A percentile compares a stretch with the other conserved stretches of the same genome.
These are phyloP conservation scores for Abramis brama DNA, from an alignment of 2,113 vertebrate genomes.

Conservation along the genomic window DNA sequence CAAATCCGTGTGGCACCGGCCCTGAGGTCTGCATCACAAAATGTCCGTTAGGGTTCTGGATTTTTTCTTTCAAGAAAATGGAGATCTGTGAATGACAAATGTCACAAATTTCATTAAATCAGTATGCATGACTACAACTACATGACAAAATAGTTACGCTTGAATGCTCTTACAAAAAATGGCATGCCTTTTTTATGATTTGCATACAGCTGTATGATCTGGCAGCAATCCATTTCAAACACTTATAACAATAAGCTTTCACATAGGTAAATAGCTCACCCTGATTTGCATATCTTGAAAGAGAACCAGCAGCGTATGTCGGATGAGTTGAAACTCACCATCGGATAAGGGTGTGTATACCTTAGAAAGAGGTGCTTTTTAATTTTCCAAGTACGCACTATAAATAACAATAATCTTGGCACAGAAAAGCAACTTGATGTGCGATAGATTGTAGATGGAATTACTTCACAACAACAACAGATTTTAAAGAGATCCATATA, in stretches of 20 bases:
- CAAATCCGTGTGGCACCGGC: constrained; percentile 85
- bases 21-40: constrained; percentile 83
- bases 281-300: constrained; percentile 91
- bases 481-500: neutral
- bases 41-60: constrained; percentile 88
- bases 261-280: constrained; percentile 72
- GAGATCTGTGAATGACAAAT: constrained; percentile 80
- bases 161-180: neutral
- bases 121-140: neutral
- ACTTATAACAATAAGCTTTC: neutral
- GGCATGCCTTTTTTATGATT: neutral
- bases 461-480: neutral
- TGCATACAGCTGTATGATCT: neutral
- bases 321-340: constrained; percentile 91
- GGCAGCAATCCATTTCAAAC: neutral
- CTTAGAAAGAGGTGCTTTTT: constrained; percentile 63
- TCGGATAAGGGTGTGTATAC: constrained; percentile 76
- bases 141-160: neutral
- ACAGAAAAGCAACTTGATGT: neutral
- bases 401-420: neutral
- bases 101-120: neutral
- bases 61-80: constrained; percentile 87
- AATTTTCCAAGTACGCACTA: neutral
- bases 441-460: neutral
- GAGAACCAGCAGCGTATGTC: constrained; percentile 90